Evolutionary conservation across 2,113 vertebrate genomes (phyloP).

Genomic region (Pyxicephalus adspersus): DNA sequence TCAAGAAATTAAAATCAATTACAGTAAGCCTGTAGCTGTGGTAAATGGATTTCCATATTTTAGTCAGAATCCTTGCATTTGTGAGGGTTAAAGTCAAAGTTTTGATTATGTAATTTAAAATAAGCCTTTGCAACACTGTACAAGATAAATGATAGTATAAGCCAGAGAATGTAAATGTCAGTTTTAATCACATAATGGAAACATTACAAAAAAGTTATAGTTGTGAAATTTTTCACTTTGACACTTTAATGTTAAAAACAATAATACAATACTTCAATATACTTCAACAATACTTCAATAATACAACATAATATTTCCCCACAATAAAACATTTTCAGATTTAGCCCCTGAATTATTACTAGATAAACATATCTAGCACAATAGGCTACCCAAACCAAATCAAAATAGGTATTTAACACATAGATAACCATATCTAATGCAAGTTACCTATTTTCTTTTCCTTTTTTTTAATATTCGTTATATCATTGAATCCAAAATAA

Average conservation of each 20-base stretch:
- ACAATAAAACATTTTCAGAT: too few relatives aligned
- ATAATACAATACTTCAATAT: too few relatives aligned
- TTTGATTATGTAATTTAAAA: not conserved
- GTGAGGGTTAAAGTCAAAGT: not conserved
- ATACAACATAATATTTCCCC: too few relatives aligned
- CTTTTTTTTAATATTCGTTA: too few relatives aligned
- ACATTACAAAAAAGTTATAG: not conserved
- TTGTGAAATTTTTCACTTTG: not conserved
- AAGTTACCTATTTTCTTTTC: too few relatives aligned
- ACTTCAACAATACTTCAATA: too few relatives aligned
- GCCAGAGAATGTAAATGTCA: not conserved
- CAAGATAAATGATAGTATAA: not conserved
- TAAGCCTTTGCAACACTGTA: not conserved
- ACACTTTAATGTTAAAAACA: not conserved
- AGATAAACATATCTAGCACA: too few relatives aligned
- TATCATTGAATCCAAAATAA: too few relatives aligned
- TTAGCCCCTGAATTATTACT: too few relatives aligned
- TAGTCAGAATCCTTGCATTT: not conserved
- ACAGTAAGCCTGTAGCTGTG: not conserved
- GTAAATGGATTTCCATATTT: not conserved
- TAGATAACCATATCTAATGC: too few relatives aligned
- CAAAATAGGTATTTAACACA: too few relatives aligned
- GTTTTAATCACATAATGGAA: conserved; percentile 4
- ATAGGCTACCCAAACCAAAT: too few relatives aligned
- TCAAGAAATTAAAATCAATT: conserved; percentile 5